Base-by-base conservation (phyloP, 64 coral and sea anemone species). In the Catalaphyllia jardinei region DNA sequence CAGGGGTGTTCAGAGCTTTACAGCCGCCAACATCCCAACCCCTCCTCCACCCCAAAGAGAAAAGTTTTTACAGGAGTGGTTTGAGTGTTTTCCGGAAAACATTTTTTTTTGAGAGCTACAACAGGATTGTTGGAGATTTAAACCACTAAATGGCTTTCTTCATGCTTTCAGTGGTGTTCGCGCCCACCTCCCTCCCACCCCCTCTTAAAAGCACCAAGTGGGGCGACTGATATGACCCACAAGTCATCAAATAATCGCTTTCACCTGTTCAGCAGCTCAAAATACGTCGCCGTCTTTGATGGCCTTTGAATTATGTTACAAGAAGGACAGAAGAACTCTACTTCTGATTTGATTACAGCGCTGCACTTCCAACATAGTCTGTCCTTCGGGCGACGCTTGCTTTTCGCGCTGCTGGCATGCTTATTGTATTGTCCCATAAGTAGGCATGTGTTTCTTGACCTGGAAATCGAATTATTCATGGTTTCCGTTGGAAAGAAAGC, bases 241-340 rank as follows among this genome's bases (percentile, higher is more conserved):
- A 55, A 57, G 15, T 27, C 1, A 19, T 72, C 13, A 29, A 20
- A 22, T 42, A 20, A 22, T 20, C 7, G 62, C 33, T 71, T 57
- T 91, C 79, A 95, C 94, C 94, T 92, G n/a, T 62, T 71, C 72
- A 95, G 75, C 11, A 95, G 76, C 62, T 95, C 94, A 85, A 95
- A 96, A 71, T 91, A 93, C 1, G 87, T 93, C 7, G 72, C 87
- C 25, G 72, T 73, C 62, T 84, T 84, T 65, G 80, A 88, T 20
- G 92, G 95, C 28, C 81, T 88, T 78, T 96, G 95, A 52, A 96
- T 96, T 0, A 93, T 72, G 60, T 93, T 85, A 72, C 95, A 96
- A 42, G 55, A 73, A 31, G 87, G 65, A 50, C 95, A 96, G 84
- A 96, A 96, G 67, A 96, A 93, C 76, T 96, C 88, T 8, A 64